Evolutionary conservation across 2,113 vertebrate species (phyloP).

Genomic region (Epinephelus lanceolatus): DNA sequence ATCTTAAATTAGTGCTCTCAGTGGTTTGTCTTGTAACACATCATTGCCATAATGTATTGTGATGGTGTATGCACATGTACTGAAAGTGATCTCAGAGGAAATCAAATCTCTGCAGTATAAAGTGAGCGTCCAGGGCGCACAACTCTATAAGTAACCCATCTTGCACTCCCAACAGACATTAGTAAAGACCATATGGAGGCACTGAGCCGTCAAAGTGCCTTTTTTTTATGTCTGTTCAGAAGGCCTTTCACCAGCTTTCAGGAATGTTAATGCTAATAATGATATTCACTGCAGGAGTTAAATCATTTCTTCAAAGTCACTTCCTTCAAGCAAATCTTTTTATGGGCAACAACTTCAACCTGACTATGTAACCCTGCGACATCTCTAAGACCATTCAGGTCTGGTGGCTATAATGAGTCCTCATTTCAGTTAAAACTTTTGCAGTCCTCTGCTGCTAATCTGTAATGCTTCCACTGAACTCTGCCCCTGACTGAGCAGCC

Average conservation of each 20-base stretch:
- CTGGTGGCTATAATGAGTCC: conserved; percentile 26
- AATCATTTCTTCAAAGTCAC: conserved; percentile 3
- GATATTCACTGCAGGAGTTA: not conserved
- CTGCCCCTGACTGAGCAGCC: not conserved
- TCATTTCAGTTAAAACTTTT: not conserved
- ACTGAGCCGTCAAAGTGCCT: not conserved
- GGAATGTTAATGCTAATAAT: conserved; percentile 6
- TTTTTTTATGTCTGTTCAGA: conserved; percentile 16
- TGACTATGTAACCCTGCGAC: not conserved
- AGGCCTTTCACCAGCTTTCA: conserved; percentile 11
- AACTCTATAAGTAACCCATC: not conserved
- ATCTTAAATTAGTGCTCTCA: too few species aligned
- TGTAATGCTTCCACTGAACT: conserved; percentile 16
- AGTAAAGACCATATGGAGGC: not conserved
- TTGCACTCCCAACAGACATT: not conserved
- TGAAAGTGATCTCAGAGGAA: not conserved
- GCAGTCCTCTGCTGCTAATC: conserved; percentile 26
- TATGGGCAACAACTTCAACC: conserved; percentile 6
- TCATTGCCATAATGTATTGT: not conserved
- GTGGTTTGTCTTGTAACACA: not conserved
- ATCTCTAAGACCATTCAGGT: not conserved
- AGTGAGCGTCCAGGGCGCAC: not conserved
- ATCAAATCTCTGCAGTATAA: not conserved
- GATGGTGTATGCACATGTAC: not conserved
- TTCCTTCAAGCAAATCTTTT: conserved; percentile 16